A percentile compares a stretch with the other conserved stretches of the same genome.
These are phyloP conservation scores for Volucella zonaria DNA, from an alignment of 2,888 invertebrate genomes.

Conservation along the genomic window DNA sequence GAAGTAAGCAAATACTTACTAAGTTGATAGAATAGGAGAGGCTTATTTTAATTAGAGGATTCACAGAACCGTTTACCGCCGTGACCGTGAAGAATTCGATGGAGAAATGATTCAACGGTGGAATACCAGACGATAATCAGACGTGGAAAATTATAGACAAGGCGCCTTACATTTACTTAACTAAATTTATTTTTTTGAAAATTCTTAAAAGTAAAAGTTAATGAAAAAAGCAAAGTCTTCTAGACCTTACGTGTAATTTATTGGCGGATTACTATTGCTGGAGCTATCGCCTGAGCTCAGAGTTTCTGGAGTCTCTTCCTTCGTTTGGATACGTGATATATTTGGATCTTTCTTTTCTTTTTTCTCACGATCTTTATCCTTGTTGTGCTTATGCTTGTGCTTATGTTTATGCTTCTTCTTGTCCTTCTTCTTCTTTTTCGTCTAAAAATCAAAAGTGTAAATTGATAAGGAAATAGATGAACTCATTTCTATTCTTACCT, in stretches of 20 bases:
- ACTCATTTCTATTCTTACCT: slow-evolving; percentile 80
- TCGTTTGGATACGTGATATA: slow-evolving; percentile 79
- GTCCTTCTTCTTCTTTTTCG: slow-evolving; percentile 90
- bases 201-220: slow-evolving; percentile 45
- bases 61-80: no score
- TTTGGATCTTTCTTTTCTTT: slow-evolving; percentile 82
- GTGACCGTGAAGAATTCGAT: no score
- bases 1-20: no score
- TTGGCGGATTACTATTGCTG: slow-evolving; percentile 81
- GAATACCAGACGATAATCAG: no score
- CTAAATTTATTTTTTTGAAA: slow-evolving; percentile 51
- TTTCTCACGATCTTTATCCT: slow-evolving; percentile 84
- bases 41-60: no score
- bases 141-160: no score
- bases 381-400: slow-evolving; percentile 93
- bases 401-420: slow-evolving; percentile 94
- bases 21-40: no score
- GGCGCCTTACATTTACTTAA: slow-evolving; percentile 72
- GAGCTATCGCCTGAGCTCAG: slow-evolving; percentile 82
- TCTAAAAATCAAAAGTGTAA: slow-evolving; percentile 82
- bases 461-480: slow-evolving; percentile 8
- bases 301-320: slow-evolving; percentile 82
- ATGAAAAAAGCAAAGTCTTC: slow-evolving; percentile 13
- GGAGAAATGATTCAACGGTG: no score
- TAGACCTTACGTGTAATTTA: slow-evolving; percentile 74